Evolutionary conservation across 2,888 invertebrate species (phyloP), one percentile per base, ranked within the genome.

Genomic region (Drosophila prostipennis): DNA sequence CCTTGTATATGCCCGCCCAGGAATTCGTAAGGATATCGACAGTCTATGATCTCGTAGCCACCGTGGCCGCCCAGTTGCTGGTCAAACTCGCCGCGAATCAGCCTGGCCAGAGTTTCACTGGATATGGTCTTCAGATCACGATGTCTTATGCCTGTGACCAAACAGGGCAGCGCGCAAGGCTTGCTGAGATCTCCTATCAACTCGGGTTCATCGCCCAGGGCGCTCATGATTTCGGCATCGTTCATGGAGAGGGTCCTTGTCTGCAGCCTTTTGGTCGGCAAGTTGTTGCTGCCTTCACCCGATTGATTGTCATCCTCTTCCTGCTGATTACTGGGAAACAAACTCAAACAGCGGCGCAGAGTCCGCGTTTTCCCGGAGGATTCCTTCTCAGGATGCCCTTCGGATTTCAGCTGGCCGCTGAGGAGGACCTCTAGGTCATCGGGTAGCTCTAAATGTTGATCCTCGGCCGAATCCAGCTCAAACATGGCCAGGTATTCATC

Each of bases 11-110:
- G 99, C 0, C 99, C 99, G 2, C 97, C 98, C 0, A 95, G 94
- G 90, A 92, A 99, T 92, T 99, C 99, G 92, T 98, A 99, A 0
- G 99, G 98, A 92, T 98, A 99, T 2, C 99, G 94, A 90, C 98
- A 98, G 91, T 99, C 99, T 45, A 99, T 95, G 8, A 99, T 94
- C 92, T 94, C 94, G 87, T 93, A 98, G 3, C 94, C 93, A 26
- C 52, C 45, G 2, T 29, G 29, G 6, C 40, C 39, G 10, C 92
- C 92, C 16, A 98, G 93, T 2, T 91, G 90, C 37, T 95, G 92
- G 0, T 89, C 79, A 85, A 93, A 98, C 0, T 95, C 93, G 0
- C 97, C 98, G 0, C 92, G 91, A 13, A 98, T 92, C 1, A 98
- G 92, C 0, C 92, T 92, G 0, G 95, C 96, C 42, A 98, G 92